Conservation (phyloP, 2,113 vertebrate genomes). For the Centropristis striata region DNA sequence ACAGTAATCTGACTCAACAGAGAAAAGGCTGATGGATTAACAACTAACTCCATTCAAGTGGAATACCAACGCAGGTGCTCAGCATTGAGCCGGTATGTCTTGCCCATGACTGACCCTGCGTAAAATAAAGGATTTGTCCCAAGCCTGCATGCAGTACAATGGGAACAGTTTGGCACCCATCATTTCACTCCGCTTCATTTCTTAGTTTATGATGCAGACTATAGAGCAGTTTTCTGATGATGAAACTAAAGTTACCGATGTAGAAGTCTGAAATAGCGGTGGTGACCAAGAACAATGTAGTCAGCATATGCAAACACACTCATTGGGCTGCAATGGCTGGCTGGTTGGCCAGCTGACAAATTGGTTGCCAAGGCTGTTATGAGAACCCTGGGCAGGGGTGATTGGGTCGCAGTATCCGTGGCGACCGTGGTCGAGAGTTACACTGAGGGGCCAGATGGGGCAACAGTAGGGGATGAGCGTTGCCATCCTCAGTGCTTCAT, state of each 20-base stretch:
- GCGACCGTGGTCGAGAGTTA: conserved; percentile 60
- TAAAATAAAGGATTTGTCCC: conserved; percentile 26
- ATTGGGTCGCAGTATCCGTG: conserved; percentile 57
- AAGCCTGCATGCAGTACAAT: background rate
- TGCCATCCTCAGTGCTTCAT: conserved; percentile 45
- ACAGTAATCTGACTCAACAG: conserved; percentile 72
- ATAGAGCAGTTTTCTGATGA: background rate
- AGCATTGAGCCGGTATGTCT: conserved; percentile 32
- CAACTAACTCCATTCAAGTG: conserved; percentile 70
- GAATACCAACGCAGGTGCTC: conserved; percentile 69
- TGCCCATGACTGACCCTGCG: background rate
- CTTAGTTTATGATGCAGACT: background rate
- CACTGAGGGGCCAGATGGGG: conserved; percentile 77
- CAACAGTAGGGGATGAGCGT: conserved; percentile 58
- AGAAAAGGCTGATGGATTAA: conserved; percentile 72
- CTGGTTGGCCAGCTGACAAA: conserved; percentile 67
- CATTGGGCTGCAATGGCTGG: conserved; percentile 20
- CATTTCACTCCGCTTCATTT: background rate
- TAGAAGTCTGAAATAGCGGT: background rate
- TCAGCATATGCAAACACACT: conserved; percentile 34
- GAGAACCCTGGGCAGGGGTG: conserved; percentile 71
- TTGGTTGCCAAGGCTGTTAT: conserved; percentile 69
- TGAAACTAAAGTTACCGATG: background rate
- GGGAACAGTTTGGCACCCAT: background rate
- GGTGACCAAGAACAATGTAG: conserved; percentile 35